These are phyloP conservation scores for Ceratoteleas bidentatus DNA, from an alignment of 1,140 invertebrate genomes.

Conservation along the genomic window DNA sequence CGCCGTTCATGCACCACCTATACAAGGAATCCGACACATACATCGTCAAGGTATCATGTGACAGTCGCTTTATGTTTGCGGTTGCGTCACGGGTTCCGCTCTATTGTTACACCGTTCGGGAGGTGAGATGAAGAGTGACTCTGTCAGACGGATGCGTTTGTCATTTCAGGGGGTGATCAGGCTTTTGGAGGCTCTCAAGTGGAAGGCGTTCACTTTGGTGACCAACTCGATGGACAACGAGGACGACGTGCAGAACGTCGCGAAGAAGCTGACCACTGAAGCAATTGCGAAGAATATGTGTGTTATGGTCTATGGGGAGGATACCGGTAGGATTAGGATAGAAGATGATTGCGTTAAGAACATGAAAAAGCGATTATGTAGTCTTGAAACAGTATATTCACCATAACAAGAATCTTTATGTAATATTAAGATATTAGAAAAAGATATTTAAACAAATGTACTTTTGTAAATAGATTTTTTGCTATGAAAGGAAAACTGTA, in stretches of 20 bases:
- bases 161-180: constrained; percentile 69
- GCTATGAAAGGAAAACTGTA: too few relatives aligned
- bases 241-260: constrained; percentile 75
- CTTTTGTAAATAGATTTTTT: too few relatives aligned
- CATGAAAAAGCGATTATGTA: too few relatives aligned
- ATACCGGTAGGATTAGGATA: constrained; percentile 48
- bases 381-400: too few relatives aligned
- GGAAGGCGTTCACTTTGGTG: constrained; percentile 76
- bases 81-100: constrained; percentile 35
- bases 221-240: constrained; percentile 67
- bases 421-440: too few relatives aligned
- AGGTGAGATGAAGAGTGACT: background rate
- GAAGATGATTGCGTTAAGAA: too few relatives aligned
- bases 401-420: too few relatives aligned
- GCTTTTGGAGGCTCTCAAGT: constrained; percentile 71
- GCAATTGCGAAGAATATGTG: constrained; percentile 73
- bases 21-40: constrained; percentile 75
- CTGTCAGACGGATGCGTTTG: background rate
- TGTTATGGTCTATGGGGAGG: constrained; percentile 73
- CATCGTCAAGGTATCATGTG: constrained; percentile 70
- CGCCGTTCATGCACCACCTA: constrained; percentile 74
- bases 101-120: constrained; percentile 8
- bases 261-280: constrained; percentile 73
- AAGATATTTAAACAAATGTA: too few relatives aligned
- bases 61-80: constrained; percentile 31